Evolutionary conservation across 2,113 vertebrate species (phyloP).

Genomic region (Leuciscus idus): DNA sequence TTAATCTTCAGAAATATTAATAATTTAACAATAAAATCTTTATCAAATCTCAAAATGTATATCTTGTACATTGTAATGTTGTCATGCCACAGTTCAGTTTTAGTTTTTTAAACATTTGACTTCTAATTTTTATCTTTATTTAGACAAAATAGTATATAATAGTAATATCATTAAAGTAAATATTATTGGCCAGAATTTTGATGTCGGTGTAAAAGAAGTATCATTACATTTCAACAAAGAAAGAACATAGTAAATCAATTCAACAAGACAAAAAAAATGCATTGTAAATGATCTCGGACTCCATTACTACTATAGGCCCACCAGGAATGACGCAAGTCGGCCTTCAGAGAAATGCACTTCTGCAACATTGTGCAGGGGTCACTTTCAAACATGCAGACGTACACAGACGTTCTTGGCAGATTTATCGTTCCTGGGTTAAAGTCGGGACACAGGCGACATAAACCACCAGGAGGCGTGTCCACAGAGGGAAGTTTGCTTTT

Average conservation of each 20-base stretch:
- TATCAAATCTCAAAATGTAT: no score
- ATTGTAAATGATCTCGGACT: background rate
- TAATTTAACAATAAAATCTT: no score
- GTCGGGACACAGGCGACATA: conserved; percentile 66
- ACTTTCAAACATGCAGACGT: conserved; percentile 59
- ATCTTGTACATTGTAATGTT: no score
- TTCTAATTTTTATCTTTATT: background rate
- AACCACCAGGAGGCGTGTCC: conserved; percentile 46
- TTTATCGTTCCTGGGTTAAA: conserved; percentile 78
- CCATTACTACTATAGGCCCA: background rate
- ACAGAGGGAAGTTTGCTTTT: conserved; percentile 71
- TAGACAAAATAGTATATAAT: background rate
- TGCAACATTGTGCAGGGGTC: conserved; percentile 61
- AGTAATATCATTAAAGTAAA: background rate
- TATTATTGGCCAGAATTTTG: background rate
- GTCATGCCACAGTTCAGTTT: no score
- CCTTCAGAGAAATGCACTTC: conserved; percentile 15
- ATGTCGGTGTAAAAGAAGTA: background rate
- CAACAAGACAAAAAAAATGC: background rate
- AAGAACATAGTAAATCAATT: background rate
- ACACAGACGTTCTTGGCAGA: conserved; percentile 61
- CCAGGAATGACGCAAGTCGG: background rate
- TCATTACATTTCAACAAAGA: background rate
- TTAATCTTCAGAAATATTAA: no score
- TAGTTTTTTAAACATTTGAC: background rate